Percentiles rank a stretch among this genome's conserved stretches.
Conservation (phyloP, 2,888 invertebrate genomes). For the Phaonia tiefii region DNA sequence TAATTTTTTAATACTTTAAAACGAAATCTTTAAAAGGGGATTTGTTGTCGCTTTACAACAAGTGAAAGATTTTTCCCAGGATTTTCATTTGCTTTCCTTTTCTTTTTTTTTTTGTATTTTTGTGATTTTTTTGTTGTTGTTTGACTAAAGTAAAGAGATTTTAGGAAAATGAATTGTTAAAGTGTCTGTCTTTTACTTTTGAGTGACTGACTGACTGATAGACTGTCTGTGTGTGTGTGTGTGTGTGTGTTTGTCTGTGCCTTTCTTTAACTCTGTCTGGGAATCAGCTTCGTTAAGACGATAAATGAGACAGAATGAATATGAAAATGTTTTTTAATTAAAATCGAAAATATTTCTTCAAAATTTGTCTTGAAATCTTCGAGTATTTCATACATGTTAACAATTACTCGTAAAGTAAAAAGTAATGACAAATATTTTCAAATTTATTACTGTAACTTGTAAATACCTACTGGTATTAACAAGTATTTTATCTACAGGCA, state of each 20-base stretch:
- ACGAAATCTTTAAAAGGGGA: slow-evolving; percentile 9
- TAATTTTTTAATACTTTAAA: slow-evolving; percentile 7
- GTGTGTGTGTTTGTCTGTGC: too few species aligned
- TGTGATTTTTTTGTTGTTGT: too few species aligned
- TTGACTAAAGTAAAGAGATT: neutral
- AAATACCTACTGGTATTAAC: neutral
- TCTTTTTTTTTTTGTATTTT: too few species aligned
- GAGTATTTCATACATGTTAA: neutral
- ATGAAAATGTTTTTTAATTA: slow-evolving; percentile 43
- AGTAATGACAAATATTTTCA: slow-evolving; percentile 26
- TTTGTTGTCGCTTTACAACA: neutral
- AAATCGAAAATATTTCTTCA: slow-evolving; percentile 36
- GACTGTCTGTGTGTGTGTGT: neutral
- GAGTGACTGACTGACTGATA: neutral
- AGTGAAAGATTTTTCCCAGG: too few species aligned
- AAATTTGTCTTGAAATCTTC: neutral
- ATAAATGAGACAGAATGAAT: neutral
- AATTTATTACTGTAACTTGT: neutral
- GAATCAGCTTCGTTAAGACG: too few species aligned
- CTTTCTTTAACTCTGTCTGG: too few species aligned
- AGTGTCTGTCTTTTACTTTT: neutral
- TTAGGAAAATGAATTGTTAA: neutral
- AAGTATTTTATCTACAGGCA: too few species aligned
- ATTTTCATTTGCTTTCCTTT: too few species aligned
- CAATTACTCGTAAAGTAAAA: slow-evolving; percentile 10